phyloP scores from a whole-genome alignment of 2,797 vertebrate species.

The Sebastes steindachneri region DNA sequence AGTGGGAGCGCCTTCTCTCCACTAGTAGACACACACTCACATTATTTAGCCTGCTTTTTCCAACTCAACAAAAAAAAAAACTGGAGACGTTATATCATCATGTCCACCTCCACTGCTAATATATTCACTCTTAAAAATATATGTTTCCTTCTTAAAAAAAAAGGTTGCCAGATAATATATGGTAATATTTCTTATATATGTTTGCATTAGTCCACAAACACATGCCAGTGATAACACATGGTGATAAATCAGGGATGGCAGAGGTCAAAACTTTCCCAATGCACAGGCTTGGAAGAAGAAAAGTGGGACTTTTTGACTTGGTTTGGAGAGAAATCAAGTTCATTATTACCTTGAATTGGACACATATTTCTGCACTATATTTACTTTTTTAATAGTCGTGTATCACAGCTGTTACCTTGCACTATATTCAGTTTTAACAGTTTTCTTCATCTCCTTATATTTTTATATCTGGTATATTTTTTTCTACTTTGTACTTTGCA shows the following conservation, averaged over 20 bases:
- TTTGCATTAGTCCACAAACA: conserved; percentile 42
- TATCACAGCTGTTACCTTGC: too few relatives aligned
- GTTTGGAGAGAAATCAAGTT: not conserved
- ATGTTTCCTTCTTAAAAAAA: not conserved
- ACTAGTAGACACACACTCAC: conserved; percentile 11
- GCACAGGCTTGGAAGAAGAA: not conserved
- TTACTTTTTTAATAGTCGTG: too few relatives aligned
- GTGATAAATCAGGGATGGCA: conserved; percentile 23
- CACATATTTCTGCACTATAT: too few relatives aligned
- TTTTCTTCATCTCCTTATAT: too few relatives aligned
- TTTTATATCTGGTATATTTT: too few relatives aligned
- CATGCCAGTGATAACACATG: conserved; percentile 25
- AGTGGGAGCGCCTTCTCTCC: conserved; percentile 57
- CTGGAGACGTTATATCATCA: conserved; percentile 4
- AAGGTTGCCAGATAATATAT: not conserved
- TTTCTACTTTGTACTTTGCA: too few relatives aligned
- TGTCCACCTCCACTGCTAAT: not conserved
- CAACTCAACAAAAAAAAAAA: not conserved
- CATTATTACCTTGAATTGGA: not conserved
- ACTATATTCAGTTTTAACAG: too few relatives aligned
- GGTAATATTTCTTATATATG: conserved; percentile 8
- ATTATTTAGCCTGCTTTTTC: conserved; percentile 22
- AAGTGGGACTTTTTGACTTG: not conserved
- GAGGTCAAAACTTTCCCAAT: not conserved
- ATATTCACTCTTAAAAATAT: not conserved